phyloP scores from a whole-genome alignment of 1,140 invertebrate genomes.

The Ridgeia piscesae region DNA sequence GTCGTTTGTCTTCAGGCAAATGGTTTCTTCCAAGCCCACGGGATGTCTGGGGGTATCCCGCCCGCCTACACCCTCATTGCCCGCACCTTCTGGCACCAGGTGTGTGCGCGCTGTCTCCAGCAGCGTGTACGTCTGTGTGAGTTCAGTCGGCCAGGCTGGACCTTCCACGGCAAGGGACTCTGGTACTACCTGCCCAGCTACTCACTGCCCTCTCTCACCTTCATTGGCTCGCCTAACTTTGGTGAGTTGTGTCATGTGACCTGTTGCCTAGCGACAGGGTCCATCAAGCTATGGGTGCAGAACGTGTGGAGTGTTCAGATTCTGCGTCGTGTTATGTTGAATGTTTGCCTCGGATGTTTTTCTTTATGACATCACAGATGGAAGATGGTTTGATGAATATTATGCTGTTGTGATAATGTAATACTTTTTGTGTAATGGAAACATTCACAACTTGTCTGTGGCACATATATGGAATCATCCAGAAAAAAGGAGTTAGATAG shows the following conservation, averaged over 20 bases:
- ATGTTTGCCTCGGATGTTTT: too few species aligned
- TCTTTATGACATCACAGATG: too few species aligned
- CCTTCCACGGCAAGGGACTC: constrained; percentile 96
- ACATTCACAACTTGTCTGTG: too few species aligned
- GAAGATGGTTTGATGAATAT: too few species aligned
- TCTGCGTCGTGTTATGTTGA: too few species aligned
- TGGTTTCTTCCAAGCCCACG: constrained; percentile 84
- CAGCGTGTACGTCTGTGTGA: constrained; percentile 78
- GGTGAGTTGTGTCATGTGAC: constrained; percentile 69
- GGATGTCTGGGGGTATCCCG: constrained; percentile 86
- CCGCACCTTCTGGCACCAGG: constrained; percentile 70
- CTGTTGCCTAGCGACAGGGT: too few species aligned
- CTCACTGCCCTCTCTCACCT: constrained; percentile 73
- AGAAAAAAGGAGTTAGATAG: too few species aligned
- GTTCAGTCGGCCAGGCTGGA: constrained; percentile 84
- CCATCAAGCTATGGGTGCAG: too few species aligned
- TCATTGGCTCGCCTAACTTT: constrained; percentile 96
- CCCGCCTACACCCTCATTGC: constrained; percentile 87
- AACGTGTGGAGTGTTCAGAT: too few species aligned
- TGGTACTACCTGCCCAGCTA: constrained; percentile 77
- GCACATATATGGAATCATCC: too few species aligned
- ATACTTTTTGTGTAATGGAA: too few species aligned
- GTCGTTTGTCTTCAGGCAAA: constrained; percentile 70
- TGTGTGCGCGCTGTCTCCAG: constrained; percentile 65
- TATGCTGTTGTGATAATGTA: too few species aligned